Base-by-base conservation (phyloP, 2,888 invertebrate genomes). In the Drosophila aldrichi region DNA sequence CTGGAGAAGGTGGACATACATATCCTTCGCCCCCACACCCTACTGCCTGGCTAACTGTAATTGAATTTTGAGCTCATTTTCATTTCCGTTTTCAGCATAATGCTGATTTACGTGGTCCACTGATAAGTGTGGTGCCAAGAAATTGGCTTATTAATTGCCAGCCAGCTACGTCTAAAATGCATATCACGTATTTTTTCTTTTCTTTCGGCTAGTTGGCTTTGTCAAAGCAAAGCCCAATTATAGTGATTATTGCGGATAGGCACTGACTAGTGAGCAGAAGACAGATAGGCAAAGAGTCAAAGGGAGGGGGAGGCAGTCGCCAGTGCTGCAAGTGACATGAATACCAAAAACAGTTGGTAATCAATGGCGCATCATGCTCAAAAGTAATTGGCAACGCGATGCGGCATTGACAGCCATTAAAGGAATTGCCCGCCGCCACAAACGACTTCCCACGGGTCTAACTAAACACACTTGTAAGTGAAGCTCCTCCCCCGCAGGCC, bases 31-130 rank as follows among this genome's bases (percentile, higher is more conserved):
- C 20, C 7, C n/a, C 40, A 16, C 54, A 48, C 14, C 7, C 48
- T 25, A 12, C 43, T 32, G 34, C 8, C 18, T 29, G n/a, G 34
- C n/a, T 25, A 10, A 34, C 36, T 54, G 78, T 89, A 87, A 87
- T 87, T 87, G 87, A 87, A 87, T 89, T 87, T 88, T 73, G 61
- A 89, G 79, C 84, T 87, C 83, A 87, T 87, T 89, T 89, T 85
- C 81, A 75, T 79, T 79, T 82, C 77, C 69, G 68, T 77, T 70
- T 69, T 67, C 70, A 75, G 70, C 73, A 82, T 87, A 87, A 87
- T 77, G 76, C 89, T 89, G 89, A 87, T 87, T 87, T 87, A 89
- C 81, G 81, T 76, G 67, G 72, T 54, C 61, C 67, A 57, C 63
- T 65, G 88, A 79, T 81, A 80, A 75, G 65, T 68, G 67, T 57